phyloP scores from a whole-genome alignment of 2,113 vertebrate species.

The Pongo pygmaeus region DNA sequence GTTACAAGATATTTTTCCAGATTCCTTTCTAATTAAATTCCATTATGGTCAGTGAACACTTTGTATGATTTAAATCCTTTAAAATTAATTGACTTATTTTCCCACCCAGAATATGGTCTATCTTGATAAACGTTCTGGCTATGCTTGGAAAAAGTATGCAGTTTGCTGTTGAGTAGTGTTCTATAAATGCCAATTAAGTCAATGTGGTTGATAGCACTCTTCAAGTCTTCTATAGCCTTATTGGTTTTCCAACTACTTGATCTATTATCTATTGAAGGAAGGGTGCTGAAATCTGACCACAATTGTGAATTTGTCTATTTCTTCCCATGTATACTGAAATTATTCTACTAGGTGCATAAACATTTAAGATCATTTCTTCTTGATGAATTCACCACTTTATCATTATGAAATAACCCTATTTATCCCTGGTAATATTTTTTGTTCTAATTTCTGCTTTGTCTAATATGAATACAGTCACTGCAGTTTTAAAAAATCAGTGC shows the following conservation, averaged over 20 bases:
- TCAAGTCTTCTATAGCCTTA: neutral
- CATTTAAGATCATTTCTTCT: neutral
- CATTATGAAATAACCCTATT: neutral
- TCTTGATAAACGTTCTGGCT: neutral
- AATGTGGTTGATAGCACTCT: neutral
- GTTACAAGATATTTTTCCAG: neutral
- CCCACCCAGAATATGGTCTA: neutral
- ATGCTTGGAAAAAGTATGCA: neutral
- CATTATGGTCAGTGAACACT: neutral
- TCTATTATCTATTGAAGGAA: neutral
- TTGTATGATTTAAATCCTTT: conserved; percentile 4
- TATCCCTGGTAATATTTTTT: neutral
- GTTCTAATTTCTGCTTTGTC: neutral
- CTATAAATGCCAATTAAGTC: neutral
- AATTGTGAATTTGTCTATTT: neutral
- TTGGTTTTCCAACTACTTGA: neutral
- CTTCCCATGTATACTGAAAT: neutral
- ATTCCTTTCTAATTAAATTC: neutral
- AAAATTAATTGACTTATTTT: conserved; percentile 25
- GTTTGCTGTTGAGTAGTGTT: neutral
- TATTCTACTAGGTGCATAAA: neutral
- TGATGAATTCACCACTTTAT: neutral
- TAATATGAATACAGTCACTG: neutral
- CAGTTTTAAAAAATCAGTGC: neutral
- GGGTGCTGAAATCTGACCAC: neutral